A percentile compares a stretch with the other conserved stretches of the same genome.
Evolutionary conservation across 2,797 vertebrate genomes (phyloP).

Genomic region (Poecilia picta): DNA sequence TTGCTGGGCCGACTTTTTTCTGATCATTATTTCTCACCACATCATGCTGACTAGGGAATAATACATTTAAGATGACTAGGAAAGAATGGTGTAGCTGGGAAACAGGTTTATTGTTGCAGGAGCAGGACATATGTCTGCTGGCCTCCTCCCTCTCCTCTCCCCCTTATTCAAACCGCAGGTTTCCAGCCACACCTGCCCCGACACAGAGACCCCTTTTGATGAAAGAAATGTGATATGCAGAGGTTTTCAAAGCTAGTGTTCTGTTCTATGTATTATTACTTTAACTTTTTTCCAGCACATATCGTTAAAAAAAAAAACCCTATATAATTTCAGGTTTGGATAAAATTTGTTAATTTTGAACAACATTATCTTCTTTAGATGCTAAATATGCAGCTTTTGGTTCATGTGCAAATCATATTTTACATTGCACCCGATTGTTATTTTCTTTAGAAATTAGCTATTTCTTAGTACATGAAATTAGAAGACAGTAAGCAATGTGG

Average conservation of each 20-base stretch:
- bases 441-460: not conserved
- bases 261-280: slow-evolving; percentile 22
- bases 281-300: not conserved
- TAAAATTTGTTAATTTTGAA: not conserved
- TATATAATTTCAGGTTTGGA: not conserved
- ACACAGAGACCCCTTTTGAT: slow-evolving; percentile 66
- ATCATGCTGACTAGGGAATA: slow-evolving; percentile 58
- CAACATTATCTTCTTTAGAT: not conserved
- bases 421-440: not conserved
- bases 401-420: not conserved
- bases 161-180: slow-evolving; percentile 55
- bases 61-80: slow-evolving; percentile 60
- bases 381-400: not conserved
- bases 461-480: not conserved
- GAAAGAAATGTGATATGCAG: slow-evolving; percentile 64
- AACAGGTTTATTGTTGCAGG: slow-evolving; percentile 66
- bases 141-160: slow-evolving; percentile 28
- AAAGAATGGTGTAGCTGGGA: slow-evolving; percentile 51
- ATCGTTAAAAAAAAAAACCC: not conserved
- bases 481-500: not conserved
- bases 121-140: slow-evolving; percentile 37
- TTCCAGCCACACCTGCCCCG: slow-evolving; percentile 70
- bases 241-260: slow-evolving; percentile 40
- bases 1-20: slow-evolving; percentile 26
- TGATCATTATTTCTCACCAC: slow-evolving; percentile 49